Evolutionary conservation across 2,113 vertebrate genomes (phyloP).

Genomic region (Perca fluviatilis): DNA sequence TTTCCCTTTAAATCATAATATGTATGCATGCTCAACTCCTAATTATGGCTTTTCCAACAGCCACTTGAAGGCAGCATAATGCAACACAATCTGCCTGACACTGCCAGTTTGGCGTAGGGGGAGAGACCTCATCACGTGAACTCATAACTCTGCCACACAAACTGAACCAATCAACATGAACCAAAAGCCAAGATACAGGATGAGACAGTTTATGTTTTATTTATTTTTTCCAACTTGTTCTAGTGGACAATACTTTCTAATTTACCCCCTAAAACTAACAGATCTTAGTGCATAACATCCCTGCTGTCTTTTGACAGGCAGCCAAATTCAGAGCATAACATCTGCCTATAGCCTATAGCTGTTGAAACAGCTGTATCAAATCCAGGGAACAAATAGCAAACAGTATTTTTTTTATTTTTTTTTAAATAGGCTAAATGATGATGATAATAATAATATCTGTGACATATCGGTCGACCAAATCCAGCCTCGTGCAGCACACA

Average conservation of each 20-base stretch:
- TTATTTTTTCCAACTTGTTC: not conserved
- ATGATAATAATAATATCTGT: not conserved
- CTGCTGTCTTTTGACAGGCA: not conserved
- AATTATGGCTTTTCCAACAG: not conserved
- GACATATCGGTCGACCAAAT: not conserved
- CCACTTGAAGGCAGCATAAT: slow-evolving; percentile 14
- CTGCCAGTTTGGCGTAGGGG: not conserved
- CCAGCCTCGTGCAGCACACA: not conserved
- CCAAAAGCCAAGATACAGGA: not conserved
- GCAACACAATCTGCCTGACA: not conserved
- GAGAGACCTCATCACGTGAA: slow-evolving; percentile 10
- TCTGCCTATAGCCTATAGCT: not conserved
- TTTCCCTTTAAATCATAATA: not conserved
- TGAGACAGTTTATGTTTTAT: not conserved
- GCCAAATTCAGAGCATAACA: not conserved
- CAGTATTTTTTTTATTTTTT: not conserved
- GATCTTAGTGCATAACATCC: slow-evolving; percentile 6
- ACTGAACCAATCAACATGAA: not conserved
- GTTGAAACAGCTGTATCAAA: not conserved
- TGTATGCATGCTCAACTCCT: not conserved
- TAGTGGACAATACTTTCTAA: not conserved
- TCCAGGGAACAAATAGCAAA: not conserved
- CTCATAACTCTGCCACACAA: not conserved
- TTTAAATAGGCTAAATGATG: too few relatives aligned
- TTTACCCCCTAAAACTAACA: not conserved